A percentile compares a stretch with the other conserved stretches of the same genome.
Evolutionary conservation across 2,113 vertebrate genomes (phyloP).

Genomic region (Bujurquina vittata): DNA sequence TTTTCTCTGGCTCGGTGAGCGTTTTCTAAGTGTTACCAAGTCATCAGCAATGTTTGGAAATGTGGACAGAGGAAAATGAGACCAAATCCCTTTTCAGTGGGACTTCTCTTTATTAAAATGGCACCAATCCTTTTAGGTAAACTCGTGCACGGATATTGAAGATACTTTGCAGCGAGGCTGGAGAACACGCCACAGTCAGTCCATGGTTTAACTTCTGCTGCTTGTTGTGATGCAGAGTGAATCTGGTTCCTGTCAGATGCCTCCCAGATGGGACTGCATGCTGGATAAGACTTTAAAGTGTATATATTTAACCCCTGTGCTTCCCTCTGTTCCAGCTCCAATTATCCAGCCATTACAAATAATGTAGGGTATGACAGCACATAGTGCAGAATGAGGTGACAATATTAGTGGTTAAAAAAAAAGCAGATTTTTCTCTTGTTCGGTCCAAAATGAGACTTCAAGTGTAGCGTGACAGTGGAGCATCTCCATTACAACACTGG

Average conservation of each 20-base stretch:
- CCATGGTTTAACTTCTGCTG: not conserved
- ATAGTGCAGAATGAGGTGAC: conserved; percentile 7
- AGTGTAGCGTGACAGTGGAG: conserved; percentile 55
- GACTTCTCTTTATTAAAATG: not conserved
- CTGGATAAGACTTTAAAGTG: not conserved
- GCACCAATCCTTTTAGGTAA: not conserved
- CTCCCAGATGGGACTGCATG: not conserved
- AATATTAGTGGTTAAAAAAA: not conserved
- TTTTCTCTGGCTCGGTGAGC: not conserved
- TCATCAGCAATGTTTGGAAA: not conserved
- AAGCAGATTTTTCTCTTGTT: conserved; percentile 18
- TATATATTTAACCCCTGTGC: accelerated
- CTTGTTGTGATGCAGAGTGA: not conserved
- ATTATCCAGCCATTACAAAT: not conserved
- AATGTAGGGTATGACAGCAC: not conserved
- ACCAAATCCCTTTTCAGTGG: not conserved
- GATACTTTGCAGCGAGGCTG: not conserved
- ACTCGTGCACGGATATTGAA: not conserved
- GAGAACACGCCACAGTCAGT: accelerated
- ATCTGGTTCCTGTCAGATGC: not conserved
- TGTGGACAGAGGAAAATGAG: not conserved
- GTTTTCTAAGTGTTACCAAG: not conserved
- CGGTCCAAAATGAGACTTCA: conserved; percentile 1
- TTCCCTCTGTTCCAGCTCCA: not conserved
- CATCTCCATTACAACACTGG: conserved; percentile 73